Evolutionary conservation across 1,140 invertebrate species (phyloP).

Genomic region (Drosophila saltans): DNA sequence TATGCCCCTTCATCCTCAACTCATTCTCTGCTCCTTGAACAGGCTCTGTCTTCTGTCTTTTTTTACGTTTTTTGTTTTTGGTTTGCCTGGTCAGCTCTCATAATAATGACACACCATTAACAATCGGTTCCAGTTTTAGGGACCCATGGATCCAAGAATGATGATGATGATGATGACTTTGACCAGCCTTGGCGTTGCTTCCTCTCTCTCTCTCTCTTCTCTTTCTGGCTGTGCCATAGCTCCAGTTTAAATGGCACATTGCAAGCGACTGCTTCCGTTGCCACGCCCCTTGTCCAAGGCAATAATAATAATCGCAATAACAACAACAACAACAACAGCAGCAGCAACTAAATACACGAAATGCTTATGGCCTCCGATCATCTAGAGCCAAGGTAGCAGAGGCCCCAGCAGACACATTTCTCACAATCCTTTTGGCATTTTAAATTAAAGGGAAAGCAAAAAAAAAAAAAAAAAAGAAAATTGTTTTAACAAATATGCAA

Average conservation of each 20-base stretch:
- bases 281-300: conserved; percentile 55
- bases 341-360: conserved; percentile 17
- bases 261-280: conserved; percentile 71
- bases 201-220: no score
- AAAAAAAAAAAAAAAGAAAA: not conserved
- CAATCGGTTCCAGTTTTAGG: conserved; percentile 39
- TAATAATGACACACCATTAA: conserved; percentile 81
- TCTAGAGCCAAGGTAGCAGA: not conserved
- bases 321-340: conserved; percentile 22
- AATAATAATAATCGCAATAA: conserved; percentile 26
- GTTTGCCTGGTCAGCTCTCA: conserved; percentile 57
- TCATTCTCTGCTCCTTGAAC: not conserved
- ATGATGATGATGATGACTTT: conserved; percentile 24
- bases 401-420: not conserved
- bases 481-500: not conserved
- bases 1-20: not conserved
- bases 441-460: not conserved
- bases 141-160: conserved; percentile 27
- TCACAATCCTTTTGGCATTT: not conserved
- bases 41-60: not conserved
- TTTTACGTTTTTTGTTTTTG: not conserved
- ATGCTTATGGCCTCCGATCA: not conserved
- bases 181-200: conserved; percentile 34
- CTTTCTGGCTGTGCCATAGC: conserved; percentile 16
- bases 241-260: conserved; percentile 78